A percentile compares a stretch with the other conserved stretches of the same genome.
Evolutionary conservation across 2,888 invertebrate species (phyloP).

Genomic region (Dasypogon diadema): DNA sequence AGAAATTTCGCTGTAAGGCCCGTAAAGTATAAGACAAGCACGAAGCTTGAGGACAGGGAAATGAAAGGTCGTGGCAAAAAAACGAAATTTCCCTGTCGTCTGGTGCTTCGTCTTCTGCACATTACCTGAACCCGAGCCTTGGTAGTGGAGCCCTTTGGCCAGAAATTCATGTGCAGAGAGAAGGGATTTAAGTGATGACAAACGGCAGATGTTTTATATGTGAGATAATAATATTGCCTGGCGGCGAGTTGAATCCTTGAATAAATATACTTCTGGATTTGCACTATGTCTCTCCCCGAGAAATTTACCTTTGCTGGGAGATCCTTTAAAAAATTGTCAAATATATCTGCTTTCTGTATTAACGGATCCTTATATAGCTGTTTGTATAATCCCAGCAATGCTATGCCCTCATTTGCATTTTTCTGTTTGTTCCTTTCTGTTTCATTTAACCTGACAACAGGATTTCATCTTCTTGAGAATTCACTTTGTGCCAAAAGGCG

Average conservation of each 20-base stretch:
- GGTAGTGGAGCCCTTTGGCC: background rate
- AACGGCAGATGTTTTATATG: conserved; percentile 55
- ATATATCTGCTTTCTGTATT: conserved; percentile 2
- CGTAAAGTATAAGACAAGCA: conserved; percentile 18
- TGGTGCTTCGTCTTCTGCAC: conserved; percentile 26
- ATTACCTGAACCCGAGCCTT: conserved; percentile 6
- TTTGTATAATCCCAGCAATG: background rate
- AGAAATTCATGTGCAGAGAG: conserved; percentile 10
- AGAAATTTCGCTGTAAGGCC: conserved; percentile 45
- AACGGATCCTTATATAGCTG: background rate
- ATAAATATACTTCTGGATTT: conserved; percentile 43
- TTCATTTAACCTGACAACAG: conserved; percentile 23
- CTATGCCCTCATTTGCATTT: conserved; percentile 25
- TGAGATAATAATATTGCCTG: conserved; percentile 52
- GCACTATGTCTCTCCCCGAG: background rate
- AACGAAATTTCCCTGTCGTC: conserved; percentile 46
- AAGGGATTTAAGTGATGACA: conserved; percentile 53
- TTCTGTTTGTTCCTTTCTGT: conserved; percentile 39
- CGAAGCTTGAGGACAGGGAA: conserved; percentile 1
- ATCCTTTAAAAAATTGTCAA: conserved; percentile 20
- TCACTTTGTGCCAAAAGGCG: background rate
- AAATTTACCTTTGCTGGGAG: conserved; percentile 16
- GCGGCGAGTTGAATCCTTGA: conserved; percentile 42
- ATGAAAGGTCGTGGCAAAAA: conserved; percentile 14
- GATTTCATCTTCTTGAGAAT: background rate